Conservation (phyloP, 2,888 invertebrate species). For the Fragum sueziense region DNA sequence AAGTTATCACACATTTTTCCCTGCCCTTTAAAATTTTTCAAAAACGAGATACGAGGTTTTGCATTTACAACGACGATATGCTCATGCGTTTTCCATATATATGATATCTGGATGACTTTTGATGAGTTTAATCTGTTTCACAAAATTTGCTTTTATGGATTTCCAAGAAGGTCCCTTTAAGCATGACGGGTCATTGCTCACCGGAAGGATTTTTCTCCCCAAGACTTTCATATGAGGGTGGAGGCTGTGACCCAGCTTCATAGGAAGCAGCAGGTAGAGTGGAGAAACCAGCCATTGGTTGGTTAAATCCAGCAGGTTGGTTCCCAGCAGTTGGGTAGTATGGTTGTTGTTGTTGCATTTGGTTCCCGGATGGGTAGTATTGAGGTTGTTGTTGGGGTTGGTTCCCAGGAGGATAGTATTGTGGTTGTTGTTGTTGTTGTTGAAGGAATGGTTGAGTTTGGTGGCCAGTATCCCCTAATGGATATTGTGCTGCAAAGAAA, state of each 20-base stretch:
- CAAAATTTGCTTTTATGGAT: not conserved
- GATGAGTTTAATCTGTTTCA: too few relatives aligned
- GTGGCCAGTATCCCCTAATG: constrained; percentile 1
- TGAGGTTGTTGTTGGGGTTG: constrained; percentile 11
- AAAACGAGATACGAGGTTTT: too few relatives aligned
- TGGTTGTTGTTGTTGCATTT: not conserved
- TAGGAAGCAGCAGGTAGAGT: not conserved
- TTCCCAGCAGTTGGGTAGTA: not conserved
- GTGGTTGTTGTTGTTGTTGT: constrained; percentile 5
- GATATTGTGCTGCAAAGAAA: constrained; percentile 6
- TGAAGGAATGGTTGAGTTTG: not conserved
- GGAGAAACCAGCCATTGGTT: constrained; percentile 7
- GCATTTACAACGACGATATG: too few relatives aligned
- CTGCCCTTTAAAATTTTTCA: too few relatives aligned
- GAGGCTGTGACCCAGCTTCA: not conserved
- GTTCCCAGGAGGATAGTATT: not conserved
- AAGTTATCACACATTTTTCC: too few relatives aligned
- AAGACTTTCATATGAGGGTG: not conserved
- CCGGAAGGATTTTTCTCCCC: constrained; percentile 1
- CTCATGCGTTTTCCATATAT: too few relatives aligned
- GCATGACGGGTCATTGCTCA: not conserved
- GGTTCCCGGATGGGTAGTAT: not conserved
- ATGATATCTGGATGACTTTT: not conserved
- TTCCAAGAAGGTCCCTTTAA: too few relatives aligned
- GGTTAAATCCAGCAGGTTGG: constrained; percentile 13